A percentile compares a stretch with the other conserved stretches of the same genome.
Evolutionary conservation across 2,797 vertebrate genomes (phyloP).

Genomic region (Hozukius guyotensis): DNA sequence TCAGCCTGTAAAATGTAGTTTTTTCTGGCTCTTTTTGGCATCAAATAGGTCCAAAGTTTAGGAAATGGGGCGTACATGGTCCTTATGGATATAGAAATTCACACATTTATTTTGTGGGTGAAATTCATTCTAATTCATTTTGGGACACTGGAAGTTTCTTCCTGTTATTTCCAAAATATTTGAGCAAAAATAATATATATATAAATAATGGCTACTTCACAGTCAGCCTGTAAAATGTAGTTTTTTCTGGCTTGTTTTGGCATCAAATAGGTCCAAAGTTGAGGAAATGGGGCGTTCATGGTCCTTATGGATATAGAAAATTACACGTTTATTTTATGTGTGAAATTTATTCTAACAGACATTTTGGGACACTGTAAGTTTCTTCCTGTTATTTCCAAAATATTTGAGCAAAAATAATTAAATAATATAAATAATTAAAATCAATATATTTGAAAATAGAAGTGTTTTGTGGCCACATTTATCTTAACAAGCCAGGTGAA

Average conservation of each 20-base stretch:
- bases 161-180: background rate
- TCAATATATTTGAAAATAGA: background rate
- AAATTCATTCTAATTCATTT: background rate
- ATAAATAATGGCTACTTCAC: background rate
- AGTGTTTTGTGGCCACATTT: no score
- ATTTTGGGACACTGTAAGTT: background rate
- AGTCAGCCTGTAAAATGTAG: background rate
- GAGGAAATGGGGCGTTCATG: background rate
- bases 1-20: background rate
- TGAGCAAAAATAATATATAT: background rate
- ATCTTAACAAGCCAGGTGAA: no score
- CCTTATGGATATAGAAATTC: no score
- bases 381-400: background rate
- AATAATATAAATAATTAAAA: background rate
- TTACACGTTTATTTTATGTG: background rate
- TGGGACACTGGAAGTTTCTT: background rate
- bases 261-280: background rate
- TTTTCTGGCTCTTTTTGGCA: background rate
- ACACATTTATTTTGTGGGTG: background rate
- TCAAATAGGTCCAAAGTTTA: background rate
- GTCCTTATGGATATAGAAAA: accelerated
- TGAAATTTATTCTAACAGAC: background rate
- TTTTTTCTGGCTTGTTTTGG: background rate
- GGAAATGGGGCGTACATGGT: background rate
- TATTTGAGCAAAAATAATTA: background rate